These are phyloP conservation scores for Gorsachius magnificus DNA, from an alignment of 2,797 vertebrate genomes.

Conservation along the genomic window DNA sequence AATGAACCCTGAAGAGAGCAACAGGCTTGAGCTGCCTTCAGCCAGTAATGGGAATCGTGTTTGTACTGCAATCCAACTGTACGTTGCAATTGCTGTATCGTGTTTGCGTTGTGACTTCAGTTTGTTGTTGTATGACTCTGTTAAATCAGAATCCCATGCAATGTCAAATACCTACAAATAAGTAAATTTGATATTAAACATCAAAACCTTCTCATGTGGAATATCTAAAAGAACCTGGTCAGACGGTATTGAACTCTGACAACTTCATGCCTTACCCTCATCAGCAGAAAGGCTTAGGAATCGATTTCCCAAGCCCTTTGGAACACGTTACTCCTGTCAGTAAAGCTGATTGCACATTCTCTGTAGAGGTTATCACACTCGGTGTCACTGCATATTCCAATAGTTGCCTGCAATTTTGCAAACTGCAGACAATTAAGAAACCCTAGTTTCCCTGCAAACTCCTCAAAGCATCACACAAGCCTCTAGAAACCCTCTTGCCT, in stretches of 20 bases:
- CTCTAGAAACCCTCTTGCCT: neutral
- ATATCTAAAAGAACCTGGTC: neutral
- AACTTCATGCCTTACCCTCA: neutral
- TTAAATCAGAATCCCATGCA: neutral
- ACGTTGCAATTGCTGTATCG: neutral
- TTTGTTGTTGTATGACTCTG: neutral
- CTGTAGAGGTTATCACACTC: neutral
- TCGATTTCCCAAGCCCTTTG: neutral
- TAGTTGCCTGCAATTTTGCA: neutral
- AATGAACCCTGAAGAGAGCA: neutral
- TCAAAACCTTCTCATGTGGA: neutral
- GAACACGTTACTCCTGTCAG: neutral
- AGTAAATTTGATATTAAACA: neutral
- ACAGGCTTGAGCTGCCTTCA: neutral
- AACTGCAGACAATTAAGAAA: neutral
- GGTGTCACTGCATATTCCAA: neutral
- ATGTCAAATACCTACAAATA: neutral
- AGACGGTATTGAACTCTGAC: neutral
- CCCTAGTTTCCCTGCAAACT: neutral
- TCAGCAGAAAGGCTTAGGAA: neutral
- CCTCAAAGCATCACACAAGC: neutral
- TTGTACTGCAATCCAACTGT: neutral
- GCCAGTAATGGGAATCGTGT: neutral
- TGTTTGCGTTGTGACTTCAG: neutral
- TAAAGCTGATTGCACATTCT: neutral